Evolutionary conservation across 35 echinoderm and acorn worm genomes (phyloP), one percentile per base, ranked within the genome.

Genomic region (Strongylocentrotus purpuratus): DNA sequence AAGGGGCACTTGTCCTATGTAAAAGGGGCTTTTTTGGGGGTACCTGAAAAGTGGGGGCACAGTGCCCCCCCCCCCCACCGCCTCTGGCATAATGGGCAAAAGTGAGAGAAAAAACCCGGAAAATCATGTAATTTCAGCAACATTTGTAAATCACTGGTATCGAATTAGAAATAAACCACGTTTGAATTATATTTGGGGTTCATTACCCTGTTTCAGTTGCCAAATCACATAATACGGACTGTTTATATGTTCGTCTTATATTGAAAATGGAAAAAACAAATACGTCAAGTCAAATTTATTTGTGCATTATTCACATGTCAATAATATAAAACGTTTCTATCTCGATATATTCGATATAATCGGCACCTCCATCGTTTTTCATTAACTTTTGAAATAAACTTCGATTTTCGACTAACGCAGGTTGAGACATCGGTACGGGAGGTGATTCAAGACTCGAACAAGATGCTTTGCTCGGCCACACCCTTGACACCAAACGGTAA

Each of bases 401-500:
- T 15, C 5, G 15, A 8, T 46, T 45, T 35, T 92, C 33, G n/a
- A 46, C 9, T 31, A n/a, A 13, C 22, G 28, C 94, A 95, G 94
- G 96, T 95, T 9, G 96, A 95, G 13, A 91, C 94, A 41, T 95
- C 94, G 14, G 94, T 97, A 14, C 94, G 95, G 6, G 96, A 97
- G 55, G 92, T 91, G 7, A 94, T 97, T 20, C 94, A 97, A 89
- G 96, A 95, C 55, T 93, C 94, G 4, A 95, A 97, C 33, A 95
- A 94, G 48, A 95, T 90, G 14, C 47, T 97, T 1, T 97, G 96
- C 46, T 65, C 88, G n/a, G 94, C 97, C 48, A 95, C 97, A 12
- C 94, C 94, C 94, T 61, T 97, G 6, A 96, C 95, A 31, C 97
- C 95, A 86, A 96, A 47, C 92, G 97, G 97, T n/a, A 97, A 97